A percentile compares a stretch with the other conserved stretches of the same genome.
phyloP scores from a whole-genome alignment of 2,888 invertebrate genomes.

The Stegophylla sp. region DNA sequence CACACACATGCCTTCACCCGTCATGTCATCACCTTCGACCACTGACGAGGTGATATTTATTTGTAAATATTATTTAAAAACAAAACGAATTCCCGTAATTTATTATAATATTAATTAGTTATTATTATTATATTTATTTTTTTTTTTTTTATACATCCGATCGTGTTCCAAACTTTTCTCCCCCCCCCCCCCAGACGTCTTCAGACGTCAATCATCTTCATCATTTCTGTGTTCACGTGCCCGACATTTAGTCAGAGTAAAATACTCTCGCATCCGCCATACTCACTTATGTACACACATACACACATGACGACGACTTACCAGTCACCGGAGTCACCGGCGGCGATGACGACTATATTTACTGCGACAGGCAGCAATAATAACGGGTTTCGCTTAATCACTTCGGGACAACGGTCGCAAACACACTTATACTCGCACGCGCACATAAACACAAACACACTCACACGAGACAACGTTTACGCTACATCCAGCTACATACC shows the following conservation, averaged over 20 bases:
- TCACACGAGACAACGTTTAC: slow-evolving; percentile 17
- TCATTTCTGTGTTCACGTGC: no score
- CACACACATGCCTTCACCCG: no score
- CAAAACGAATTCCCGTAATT: slow-evolving; percentile 36
- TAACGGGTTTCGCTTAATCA: slow-evolving; percentile 47
- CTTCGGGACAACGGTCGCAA: slow-evolving; percentile 27
- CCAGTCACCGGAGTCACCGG: neutral
- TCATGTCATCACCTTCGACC: slow-evolving; percentile 30
- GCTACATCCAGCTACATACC: neutral
- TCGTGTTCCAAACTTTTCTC: neutral
- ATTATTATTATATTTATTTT: neutral
- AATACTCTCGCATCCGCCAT: neutral
- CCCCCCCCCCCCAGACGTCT: no score
- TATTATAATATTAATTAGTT: slow-evolving; percentile 31
- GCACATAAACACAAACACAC: neutral
- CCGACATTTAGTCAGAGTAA: no score
- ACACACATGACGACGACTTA: neutral
- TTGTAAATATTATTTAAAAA: slow-evolving; percentile 49
- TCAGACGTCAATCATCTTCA: no score
- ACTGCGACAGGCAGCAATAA: slow-evolving; percentile 29
- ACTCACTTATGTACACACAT: no score
- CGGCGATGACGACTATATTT: neutral
- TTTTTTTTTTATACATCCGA: slow-evolving; percentile 5
- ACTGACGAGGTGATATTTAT: slow-evolving; percentile 40
- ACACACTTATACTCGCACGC: neutral